These are phyloP conservation scores for Crotalus tigris DNA, from an alignment of 2,113 vertebrate genomes.

Conservation along the genomic window DNA sequence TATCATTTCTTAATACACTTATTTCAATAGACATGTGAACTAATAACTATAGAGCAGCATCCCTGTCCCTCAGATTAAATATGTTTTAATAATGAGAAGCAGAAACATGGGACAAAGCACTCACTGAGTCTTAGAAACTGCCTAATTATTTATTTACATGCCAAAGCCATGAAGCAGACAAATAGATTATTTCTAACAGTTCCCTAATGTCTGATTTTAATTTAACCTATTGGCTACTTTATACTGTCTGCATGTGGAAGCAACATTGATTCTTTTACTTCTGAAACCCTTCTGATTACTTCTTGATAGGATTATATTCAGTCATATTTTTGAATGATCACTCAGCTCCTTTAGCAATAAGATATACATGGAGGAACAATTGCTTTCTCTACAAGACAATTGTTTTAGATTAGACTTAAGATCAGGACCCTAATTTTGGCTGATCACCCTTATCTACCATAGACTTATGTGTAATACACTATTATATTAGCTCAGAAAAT, in stretches of 20 bases:
- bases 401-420: neutral
- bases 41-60: neutral
- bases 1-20: neutral
- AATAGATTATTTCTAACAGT: conserved; percentile 10
- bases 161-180: neutral
- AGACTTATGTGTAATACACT: neutral
- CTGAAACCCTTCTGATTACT: conserved; percentile 2
- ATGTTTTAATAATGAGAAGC: conserved; percentile 23
- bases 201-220: conserved; percentile 10
- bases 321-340: conserved; percentile 11
- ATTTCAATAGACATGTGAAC: neutral
- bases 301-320: neutral
- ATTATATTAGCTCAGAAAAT: neutral
- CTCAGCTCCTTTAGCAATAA: neutral
- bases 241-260: neutral
- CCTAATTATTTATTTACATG: conserved; percentile 10
- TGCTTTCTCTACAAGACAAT: neutral
- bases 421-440: neutral
- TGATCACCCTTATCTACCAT: neutral
- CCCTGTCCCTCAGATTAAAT: conserved; percentile 14
- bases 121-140: neutral
- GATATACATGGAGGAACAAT: neutral
- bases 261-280: neutral
- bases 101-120: neutral
- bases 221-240: neutral